A percentile compares a stretch with the other conserved stretches of the same genome.
Evolutionary conservation across 2,888 invertebrate genomes (phyloP).

Genomic region (Sinhomidia bicolor): DNA sequence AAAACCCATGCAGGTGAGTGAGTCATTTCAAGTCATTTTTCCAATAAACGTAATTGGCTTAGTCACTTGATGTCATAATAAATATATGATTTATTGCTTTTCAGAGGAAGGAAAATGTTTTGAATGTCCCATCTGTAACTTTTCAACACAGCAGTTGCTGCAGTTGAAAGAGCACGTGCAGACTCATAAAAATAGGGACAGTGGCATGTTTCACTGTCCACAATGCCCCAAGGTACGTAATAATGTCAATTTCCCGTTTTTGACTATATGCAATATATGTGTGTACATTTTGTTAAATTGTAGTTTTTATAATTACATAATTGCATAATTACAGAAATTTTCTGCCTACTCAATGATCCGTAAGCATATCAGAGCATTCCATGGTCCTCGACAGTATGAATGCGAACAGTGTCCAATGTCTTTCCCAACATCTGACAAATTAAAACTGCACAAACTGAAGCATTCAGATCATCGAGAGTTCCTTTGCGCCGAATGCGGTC

Average conservation of each 20-base stretch:
- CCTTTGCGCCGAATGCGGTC: constrained; percentile 88
- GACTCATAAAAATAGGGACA: constrained; percentile 84
- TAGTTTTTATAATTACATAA: too few species aligned
- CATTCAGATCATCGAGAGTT: constrained; percentile 86
- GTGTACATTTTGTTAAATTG: too few species aligned
- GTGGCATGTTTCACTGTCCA: constrained; percentile 87
- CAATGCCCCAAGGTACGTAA: constrained; percentile 86
- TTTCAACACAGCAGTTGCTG: constrained; percentile 86
- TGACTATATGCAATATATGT: too few species aligned
- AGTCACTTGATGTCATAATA: background rate
- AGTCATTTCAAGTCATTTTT: too few species aligned
- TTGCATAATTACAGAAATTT: constrained; percentile 83
- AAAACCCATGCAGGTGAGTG: constrained; percentile 86
- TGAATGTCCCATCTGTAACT: constrained; percentile 89
- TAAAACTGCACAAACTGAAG: constrained; percentile 87
- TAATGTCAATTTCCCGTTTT: background rate
- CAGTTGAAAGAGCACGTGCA: constrained; percentile 87
- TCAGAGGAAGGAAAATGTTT: constrained; percentile 85
- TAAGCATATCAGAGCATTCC: constrained; percentile 89
- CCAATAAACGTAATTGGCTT: constrained; percentile 66
- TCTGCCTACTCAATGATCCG: constrained; percentile 87
- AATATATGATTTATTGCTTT: too few species aligned
- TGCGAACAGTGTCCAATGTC: constrained; percentile 87
- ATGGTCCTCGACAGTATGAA: constrained; percentile 86
- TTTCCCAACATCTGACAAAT: constrained; percentile 88